These are phyloP conservation scores for Euplexia lucipara DNA, from an alignment of 2,888 invertebrate genomes.

Conservation along the genomic window DNA sequence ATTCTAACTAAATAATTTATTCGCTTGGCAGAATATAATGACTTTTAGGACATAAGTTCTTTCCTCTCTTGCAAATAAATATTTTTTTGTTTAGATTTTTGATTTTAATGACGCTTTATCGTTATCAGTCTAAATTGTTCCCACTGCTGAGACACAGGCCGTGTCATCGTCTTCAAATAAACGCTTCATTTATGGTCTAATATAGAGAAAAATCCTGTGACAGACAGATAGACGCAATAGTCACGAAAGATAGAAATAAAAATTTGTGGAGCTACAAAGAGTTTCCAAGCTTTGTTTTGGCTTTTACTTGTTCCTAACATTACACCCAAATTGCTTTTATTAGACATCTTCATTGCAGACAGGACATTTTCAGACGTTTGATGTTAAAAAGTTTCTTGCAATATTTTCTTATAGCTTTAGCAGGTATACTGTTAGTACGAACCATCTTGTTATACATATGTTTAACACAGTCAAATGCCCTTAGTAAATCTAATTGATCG, in stretches of 20 bases:
- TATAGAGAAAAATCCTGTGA: too few relatives aligned
- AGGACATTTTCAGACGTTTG: constrained; percentile 25
- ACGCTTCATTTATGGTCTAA: too few relatives aligned
- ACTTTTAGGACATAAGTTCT: too few relatives aligned
- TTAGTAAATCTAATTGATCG: not conserved
- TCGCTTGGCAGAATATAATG: too few relatives aligned
- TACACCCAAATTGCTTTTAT: constrained; percentile 51
- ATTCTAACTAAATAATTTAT: too few relatives aligned
- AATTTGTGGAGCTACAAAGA: constrained; percentile 39
- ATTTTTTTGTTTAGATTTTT: too few relatives aligned
- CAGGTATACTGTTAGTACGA: not conserved
- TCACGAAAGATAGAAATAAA: constrained; percentile 26
- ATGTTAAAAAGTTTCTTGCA: constrained; percentile 2
- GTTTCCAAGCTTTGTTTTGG: constrained; percentile 47
- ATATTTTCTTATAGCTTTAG: not conserved
- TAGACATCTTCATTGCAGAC: constrained; percentile 42
- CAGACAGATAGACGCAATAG: not conserved
- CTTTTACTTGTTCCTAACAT: constrained; percentile 45
- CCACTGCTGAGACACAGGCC: too few relatives aligned
- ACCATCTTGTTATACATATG: not conserved
- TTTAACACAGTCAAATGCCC: not conserved
- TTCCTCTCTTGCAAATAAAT: too few relatives aligned
- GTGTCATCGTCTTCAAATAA: too few relatives aligned
- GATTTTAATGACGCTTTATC: too few relatives aligned
- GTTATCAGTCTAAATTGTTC: too few relatives aligned